Conservation (phyloP, 2,888 invertebrate species). For the Drosophila subsilvestris region DNA sequence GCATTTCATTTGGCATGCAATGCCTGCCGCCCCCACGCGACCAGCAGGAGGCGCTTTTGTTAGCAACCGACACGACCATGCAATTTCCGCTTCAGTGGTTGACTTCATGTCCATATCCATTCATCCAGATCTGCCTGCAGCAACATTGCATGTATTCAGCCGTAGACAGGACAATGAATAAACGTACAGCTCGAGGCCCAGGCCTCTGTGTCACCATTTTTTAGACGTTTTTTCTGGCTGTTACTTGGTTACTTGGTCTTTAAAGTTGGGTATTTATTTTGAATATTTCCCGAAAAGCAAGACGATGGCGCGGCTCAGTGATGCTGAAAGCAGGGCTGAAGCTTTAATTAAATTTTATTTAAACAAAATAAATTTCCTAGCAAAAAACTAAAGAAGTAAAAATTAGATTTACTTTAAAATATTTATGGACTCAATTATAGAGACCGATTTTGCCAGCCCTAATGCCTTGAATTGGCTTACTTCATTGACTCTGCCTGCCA, state of each 20-base stretch:
- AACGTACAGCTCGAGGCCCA: not conserved
- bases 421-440: not conserved
- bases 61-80: conserved; percentile 19
- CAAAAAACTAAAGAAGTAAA: not conserved
- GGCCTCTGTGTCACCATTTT: no score
- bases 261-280: conserved; percentile 5
- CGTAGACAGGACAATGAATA: conserved; percentile 7
- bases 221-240: not conserved
- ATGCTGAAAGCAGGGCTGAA: conserved; percentile 42
- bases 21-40: conserved; percentile 29
- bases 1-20: conserved; percentile 46
- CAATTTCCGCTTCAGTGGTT: conserved; percentile 42
- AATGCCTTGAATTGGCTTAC: conserved; percentile 18
- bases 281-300: conserved; percentile 38
- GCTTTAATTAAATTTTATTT: not conserved
- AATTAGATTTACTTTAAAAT: fast-evolving
- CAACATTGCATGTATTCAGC: not conserved
- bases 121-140: not conserved
- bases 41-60: conserved; percentile 1
- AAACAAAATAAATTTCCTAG: not conserved
- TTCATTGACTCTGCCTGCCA: conserved; percentile 48
- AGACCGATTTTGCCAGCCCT: conserved; percentile 35
- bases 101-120: not conserved
- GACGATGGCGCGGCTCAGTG: conserved; percentile 39
- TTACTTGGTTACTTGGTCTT: conserved; percentile 12